phyloP scores from a whole-genome alignment of 2,888 invertebrate genomes.

The Dugesia japonica region DNA sequence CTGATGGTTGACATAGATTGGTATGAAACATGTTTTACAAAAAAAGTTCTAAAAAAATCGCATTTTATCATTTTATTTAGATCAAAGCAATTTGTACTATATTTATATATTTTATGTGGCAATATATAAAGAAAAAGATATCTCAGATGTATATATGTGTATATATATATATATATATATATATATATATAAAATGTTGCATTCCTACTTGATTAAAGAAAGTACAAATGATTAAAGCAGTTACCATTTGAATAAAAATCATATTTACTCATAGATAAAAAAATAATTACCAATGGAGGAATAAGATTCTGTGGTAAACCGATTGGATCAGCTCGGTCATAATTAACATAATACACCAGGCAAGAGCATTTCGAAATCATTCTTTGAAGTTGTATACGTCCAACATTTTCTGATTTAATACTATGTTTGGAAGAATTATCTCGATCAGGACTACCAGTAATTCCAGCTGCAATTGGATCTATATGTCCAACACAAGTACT shows the following conservation, averaged over 20 bases:
- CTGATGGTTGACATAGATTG: no score
- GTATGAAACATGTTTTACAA: no score
- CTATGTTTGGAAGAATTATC: not conserved
- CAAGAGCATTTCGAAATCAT: constrained; percentile 92
- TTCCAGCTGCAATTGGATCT: not conserved
- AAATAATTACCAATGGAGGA: constrained; percentile 55
- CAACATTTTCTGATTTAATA: not conserved
- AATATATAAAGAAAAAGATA: no score
- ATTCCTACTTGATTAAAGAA: not conserved
- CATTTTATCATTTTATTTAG: no score
- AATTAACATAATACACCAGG: constrained; percentile 88
- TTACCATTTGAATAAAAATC: no score
- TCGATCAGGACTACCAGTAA: not conserved
- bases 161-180: no score
- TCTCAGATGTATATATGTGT: no score
- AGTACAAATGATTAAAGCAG: no score
- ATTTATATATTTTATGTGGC: no score
- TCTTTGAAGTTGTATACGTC: constrained; percentile 65
- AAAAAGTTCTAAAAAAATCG: no score
- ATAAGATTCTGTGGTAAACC: constrained; percentile 50
- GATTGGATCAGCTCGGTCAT: constrained; percentile 64
- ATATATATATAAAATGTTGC: not conserved
- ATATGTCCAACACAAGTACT: constrained; percentile 66
- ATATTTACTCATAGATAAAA: no score
- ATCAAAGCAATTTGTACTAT: no score